Evolutionary conservation across 1,140 invertebrate species (phyloP), one percentile per base, ranked within the genome.

Genomic region (Euborellia annulipes): DNA sequence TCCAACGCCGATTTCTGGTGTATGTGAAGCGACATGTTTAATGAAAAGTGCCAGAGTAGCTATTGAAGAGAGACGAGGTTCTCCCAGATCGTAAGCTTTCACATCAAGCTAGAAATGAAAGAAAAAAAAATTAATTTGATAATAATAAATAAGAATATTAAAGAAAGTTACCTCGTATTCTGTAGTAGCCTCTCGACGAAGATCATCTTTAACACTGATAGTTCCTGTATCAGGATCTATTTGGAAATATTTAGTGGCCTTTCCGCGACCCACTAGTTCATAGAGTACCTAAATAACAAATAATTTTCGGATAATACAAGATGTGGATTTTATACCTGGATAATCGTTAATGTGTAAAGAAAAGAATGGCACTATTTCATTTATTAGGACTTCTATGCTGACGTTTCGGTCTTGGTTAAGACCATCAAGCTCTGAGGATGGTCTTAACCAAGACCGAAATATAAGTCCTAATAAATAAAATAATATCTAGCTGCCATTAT

Each of bases 1-100:
- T 11, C 79, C 77, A 17, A 89, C 58, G 6, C 82, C 81, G 3
- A 84, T 72, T 51, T 81, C 75, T 59, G 77, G 65, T 38, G 76
- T 65, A 17, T 70, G 61, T 6, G 68, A 72, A 2, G 73, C 73
- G 3, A 89, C 78, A 55, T 90, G 85, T 43, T 84, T 76, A 6
- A 93, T 82, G 53, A 77, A 86, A 1, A 93, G 72, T 2, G 79
- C 82, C 0, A 91, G 71, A 1, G 79, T 84, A 1, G 78, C 76
- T 2, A 84, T 76, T 0, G 82, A 83, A 4, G 78, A 82, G 43
- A 91, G 65, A 52, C 81, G 76, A 0, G 89, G 89, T 27, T 87
- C 82, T 0, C 84, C 85, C 49, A 86, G 71, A 59, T 95, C 89
- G 57, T 85, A 87, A 0, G 84, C 88, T 48, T 79, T 73, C 0